Evolutionary conservation across 1,140 invertebrate species (phyloP).

Genomic region (Drosophila baimaii): DNA sequence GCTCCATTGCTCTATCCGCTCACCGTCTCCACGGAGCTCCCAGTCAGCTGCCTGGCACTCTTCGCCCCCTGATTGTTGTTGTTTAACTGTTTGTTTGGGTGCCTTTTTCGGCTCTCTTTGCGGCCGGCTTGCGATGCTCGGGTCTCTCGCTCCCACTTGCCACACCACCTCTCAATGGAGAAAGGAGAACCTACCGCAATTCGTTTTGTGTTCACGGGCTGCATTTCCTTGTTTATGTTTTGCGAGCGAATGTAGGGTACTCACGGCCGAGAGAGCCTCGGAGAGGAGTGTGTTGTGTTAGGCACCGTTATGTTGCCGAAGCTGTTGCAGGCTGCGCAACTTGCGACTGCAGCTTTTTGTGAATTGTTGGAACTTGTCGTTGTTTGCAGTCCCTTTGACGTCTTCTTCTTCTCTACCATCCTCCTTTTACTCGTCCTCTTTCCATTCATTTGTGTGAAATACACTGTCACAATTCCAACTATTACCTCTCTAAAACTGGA

Average conservation of each 20-base stretch:
- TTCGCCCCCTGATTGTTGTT: constrained; percentile 25
- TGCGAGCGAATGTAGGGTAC: constrained; percentile 75
- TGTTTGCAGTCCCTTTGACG: constrained; percentile 33
- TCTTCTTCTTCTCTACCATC: constrained; percentile 7
- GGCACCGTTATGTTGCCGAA: constrained; percentile 43
- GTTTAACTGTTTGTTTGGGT: constrained; percentile 78
- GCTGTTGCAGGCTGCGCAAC: constrained; percentile 61
- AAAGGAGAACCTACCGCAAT: constrained; percentile 75
- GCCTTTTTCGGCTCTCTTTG: constrained; percentile 61
- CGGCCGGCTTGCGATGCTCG: constrained; percentile 55
- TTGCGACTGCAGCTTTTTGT: constrained; percentile 63
- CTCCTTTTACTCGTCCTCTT: background rate
- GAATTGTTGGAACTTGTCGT: constrained; percentile 43
- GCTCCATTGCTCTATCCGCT: constrained; percentile 13
- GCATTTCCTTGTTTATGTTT: constrained; percentile 82
- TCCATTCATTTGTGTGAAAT: constrained; percentile 9
- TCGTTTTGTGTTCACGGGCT: constrained; percentile 66
- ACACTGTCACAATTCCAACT: constrained; percentile 14
- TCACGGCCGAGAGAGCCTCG: constrained; percentile 41
- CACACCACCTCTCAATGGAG: constrained; percentile 22
- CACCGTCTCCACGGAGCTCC: constrained; percentile 3
- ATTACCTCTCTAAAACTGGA: background rate
- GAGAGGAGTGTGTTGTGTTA: constrained; percentile 20
- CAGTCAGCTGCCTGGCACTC: constrained; percentile 49
- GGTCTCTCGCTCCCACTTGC: constrained; percentile 9